Conservation (phyloP, 2,797 vertebrate species). For the Sarcoramphus papa region DNA sequence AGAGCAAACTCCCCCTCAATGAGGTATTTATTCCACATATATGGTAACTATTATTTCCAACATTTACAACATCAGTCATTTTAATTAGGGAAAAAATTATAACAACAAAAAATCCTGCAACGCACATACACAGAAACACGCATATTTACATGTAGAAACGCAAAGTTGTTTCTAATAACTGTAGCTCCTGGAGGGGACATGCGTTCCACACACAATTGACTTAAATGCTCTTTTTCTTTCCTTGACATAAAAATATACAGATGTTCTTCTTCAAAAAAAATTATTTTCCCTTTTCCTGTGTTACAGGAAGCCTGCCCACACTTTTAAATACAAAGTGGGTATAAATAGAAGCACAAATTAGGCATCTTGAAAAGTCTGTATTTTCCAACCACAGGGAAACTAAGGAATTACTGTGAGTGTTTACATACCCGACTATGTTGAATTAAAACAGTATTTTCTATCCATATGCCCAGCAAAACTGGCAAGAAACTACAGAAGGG, state of each 20-base stretch:
- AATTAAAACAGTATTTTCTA: neutral
- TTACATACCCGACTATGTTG: neutral
- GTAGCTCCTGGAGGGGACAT: conserved; percentile 52
- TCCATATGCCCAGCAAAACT: neutral
- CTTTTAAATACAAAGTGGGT: conserved; percentile 70
- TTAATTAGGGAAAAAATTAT: conserved; percentile 10
- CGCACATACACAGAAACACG: neutral
- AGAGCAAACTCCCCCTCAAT: conserved; percentile 8
- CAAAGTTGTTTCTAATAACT: conserved; percentile 55
- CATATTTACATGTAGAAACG: conserved; percentile 26
- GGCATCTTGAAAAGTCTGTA: conserved; percentile 62
- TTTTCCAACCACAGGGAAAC: conserved; percentile 70
- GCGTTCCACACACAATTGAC: conserved; percentile 40
- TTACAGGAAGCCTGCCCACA: conserved; percentile 72
- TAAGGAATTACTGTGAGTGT: conserved; percentile 44
- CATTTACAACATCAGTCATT: conserved; percentile 32
- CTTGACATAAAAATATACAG: conserved; percentile 61
- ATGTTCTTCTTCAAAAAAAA: conserved; percentile 51
- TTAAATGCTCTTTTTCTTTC: conserved; percentile 25
- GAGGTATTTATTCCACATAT: conserved; percentile 63
- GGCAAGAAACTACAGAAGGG: neutral
- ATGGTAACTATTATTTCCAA: conserved; percentile 66
- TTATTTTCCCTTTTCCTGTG: conserved; percentile 59
- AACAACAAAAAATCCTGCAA: neutral
- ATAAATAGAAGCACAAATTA: conserved; percentile 74